phyloP scores from a whole-genome alignment of 2,113 vertebrate species.

The Shinisaurus crocodilurus region DNA sequence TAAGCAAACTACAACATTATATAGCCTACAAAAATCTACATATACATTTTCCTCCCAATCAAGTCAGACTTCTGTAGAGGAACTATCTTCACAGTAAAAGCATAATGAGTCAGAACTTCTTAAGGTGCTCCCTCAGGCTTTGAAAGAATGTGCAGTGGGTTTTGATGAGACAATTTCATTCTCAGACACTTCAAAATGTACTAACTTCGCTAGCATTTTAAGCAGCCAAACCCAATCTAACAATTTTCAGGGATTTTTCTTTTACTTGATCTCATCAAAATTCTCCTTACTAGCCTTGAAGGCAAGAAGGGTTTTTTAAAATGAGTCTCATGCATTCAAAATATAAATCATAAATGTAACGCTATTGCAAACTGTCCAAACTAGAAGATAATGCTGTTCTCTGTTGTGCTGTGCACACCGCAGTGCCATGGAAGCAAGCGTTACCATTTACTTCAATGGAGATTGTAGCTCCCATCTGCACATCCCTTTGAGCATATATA shows the following conservation, averaged over 20 bases:
- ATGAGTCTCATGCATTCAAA: conserved; percentile 2
- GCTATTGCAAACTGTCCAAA: neutral
- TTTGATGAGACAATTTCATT: conserved; percentile 41
- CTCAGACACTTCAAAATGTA: conserved; percentile 35
- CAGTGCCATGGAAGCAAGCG: neutral
- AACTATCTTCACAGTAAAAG: conserved; percentile 40
- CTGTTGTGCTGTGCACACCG: neutral
- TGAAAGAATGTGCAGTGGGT: conserved; percentile 23
- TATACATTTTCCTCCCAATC: conserved; percentile 6
- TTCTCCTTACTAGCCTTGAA: conserved; percentile 9
- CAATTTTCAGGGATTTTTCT: conserved; percentile 14
- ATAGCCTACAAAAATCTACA: conserved; percentile 10
- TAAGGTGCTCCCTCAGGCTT: conserved; percentile 13
- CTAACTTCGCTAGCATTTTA: conserved; percentile 39
- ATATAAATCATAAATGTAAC: conserved; percentile 7
- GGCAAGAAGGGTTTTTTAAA: conserved; percentile 1
- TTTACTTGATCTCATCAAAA: conserved; percentile 13
- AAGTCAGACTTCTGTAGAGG: conserved; percentile 7
- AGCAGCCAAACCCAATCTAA: conserved; percentile 37
- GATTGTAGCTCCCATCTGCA: neutral
- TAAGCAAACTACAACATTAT: neutral
- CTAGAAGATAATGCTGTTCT: neutral
- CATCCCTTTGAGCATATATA: neutral
- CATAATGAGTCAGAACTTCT: conserved; percentile 43
- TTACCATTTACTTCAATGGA: neutral